Percentiles rank a stretch among this genome's conserved stretches.
Conservation (phyloP, 2,888 invertebrate species). For the Tipula confusa region DNA sequence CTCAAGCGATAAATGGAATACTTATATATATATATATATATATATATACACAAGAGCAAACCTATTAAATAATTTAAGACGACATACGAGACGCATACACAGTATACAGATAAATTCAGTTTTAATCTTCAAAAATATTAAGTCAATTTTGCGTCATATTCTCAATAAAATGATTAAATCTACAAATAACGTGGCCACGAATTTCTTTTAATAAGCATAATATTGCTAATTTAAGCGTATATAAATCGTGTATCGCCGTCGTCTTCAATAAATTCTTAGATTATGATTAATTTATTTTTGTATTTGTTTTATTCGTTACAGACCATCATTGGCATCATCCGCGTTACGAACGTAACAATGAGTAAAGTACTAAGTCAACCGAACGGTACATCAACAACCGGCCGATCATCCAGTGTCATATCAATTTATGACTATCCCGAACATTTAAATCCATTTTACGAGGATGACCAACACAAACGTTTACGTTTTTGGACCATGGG, state of each 20-base stretch:
- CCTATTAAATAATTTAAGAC: neutral
- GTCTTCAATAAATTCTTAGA: neutral
- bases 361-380: neutral
- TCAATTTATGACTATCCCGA: constrained; percentile 70
- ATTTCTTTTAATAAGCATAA: neutral
- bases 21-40: neutral
- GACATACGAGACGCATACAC: neutral
- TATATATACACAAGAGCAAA: too few species aligned
- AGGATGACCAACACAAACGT: constrained; percentile 61
- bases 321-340: neutral
- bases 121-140: neutral
- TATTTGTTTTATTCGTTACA: neutral
- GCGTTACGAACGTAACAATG: neutral
- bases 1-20: neutral
- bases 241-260: neutral
- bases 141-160: neutral
- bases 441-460: constrained; percentile 70
- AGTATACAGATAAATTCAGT: neutral
- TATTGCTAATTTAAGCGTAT: neutral
- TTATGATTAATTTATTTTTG: neutral
- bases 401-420: constrained; percentile 45
- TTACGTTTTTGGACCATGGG: constrained; percentile 52
- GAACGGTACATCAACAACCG: constrained; percentile 33
- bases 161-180: neutral
- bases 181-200: neutral